These are phyloP conservation scores for Porites divaricata DNA, from an alignment of 92 coral and sea anemone genomes.

Conservation along the genomic window DNA sequence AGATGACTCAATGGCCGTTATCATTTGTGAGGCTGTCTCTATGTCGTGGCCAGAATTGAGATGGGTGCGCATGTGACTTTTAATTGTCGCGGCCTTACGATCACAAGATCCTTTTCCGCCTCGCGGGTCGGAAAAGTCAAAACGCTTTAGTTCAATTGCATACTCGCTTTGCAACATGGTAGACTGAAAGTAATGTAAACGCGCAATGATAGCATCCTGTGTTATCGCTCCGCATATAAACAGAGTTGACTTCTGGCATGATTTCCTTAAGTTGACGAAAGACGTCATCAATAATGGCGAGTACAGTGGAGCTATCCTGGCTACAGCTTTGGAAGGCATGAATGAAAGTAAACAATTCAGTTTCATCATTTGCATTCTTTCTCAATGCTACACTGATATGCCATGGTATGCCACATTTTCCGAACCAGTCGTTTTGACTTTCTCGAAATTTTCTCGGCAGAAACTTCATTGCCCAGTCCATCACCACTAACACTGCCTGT, in stretches of 20 bases:
- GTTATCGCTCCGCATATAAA: slow-evolving; percentile 46
- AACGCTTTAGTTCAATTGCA: slow-evolving; percentile 5
- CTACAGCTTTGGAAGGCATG: slow-evolving; percentile 41
- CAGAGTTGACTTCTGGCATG: slow-evolving; percentile 38
- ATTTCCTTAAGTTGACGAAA: slow-evolving; percentile 20
- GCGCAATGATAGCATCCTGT: slow-evolving; percentile 56
- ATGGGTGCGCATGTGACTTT: slow-evolving; percentile 39
- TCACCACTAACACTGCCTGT: background rate
- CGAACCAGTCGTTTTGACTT: background rate
- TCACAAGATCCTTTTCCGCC: slow-evolving; percentile 73
- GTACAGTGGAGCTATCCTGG: slow-evolving; percentile 50
- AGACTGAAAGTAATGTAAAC: slow-evolving; percentile 7
- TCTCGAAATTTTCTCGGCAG: background rate
- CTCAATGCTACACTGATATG: slow-evolving; percentile 39
- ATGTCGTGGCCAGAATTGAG: slow-evolving; percentile 55
- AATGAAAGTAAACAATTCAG: slow-evolving; percentile 46
- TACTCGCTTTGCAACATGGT: slow-evolving; percentile 28
- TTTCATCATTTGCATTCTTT: slow-evolving; percentile 17
- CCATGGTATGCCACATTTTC: slow-evolving; percentile 23
- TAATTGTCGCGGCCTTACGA: slow-evolving; percentile 56
- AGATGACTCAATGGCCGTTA: slow-evolving; percentile 41
- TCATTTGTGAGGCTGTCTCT: slow-evolving; percentile 46
- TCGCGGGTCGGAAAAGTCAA: slow-evolving; percentile 69
- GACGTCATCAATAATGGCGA: slow-evolving; percentile 46
- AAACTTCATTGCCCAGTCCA: no score